A percentile compares a stretch with the other conserved stretches of the same genome.
Conservation (phyloP, 2,797 vertebrate species). For the Mustela erminea region DNA sequence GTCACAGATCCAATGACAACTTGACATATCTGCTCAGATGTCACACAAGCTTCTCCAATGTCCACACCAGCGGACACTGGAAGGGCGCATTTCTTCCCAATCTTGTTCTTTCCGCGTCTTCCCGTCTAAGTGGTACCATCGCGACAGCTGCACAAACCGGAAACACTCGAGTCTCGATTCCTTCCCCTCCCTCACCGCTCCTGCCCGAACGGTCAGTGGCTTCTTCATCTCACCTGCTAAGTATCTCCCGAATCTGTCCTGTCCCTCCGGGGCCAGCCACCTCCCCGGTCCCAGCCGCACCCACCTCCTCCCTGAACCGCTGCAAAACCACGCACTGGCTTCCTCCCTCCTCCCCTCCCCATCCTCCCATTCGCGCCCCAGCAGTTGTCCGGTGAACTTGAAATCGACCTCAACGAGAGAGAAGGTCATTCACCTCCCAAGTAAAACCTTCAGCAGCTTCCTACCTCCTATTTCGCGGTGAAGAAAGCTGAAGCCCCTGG, state of each 20-base stretch:
- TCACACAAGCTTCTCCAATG: neutral
- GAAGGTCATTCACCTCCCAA: neutral
- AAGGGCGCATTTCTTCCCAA: neutral
- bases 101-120: neutral
- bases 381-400: no score
- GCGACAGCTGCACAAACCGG: neutral
- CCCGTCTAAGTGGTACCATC: fast-evolving
- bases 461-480: fast-evolving
- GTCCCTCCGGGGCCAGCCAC: neutral
- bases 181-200: neutral
- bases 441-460: neutral
- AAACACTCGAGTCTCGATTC: neutral
- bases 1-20: fast-evolving
- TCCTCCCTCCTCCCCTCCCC: neutral
- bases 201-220: neutral
- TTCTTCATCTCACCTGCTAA: neutral
- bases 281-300: fast-evolving
- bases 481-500: neutral
- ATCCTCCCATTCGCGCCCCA: neutral
- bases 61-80: neutral
- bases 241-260: fast-evolving
- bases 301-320: neutral
- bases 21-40: neutral
- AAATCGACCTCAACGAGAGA: neutral
- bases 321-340: fast-evolving